Conservation (phyloP, 1,140 invertebrate species). For the Augochlora pura region DNA sequence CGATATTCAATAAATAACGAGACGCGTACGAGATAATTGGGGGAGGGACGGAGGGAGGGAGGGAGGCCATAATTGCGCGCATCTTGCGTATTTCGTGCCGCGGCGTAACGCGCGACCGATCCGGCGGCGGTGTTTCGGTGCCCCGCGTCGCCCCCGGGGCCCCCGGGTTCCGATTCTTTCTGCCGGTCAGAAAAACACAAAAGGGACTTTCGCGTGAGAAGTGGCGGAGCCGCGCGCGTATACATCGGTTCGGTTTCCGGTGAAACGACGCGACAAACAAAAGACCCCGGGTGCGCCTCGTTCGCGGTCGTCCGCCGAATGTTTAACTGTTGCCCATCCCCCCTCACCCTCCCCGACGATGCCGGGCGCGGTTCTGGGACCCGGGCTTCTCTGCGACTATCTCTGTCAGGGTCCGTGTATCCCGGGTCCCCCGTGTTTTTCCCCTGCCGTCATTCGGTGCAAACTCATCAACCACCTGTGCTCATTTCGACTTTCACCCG, state of each 20-base stretch:
- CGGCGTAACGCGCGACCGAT: slow-evolving; percentile 61
- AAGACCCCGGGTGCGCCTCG: slow-evolving; percentile 59
- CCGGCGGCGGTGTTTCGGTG: slow-evolving; percentile 73
- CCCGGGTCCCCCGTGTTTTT: slow-evolving; percentile 22
- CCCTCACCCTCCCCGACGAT: too few species aligned
- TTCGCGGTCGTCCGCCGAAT: slow-evolving; percentile 63
- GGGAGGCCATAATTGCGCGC: slow-evolving; percentile 73
- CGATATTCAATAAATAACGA: slow-evolving; percentile 75
- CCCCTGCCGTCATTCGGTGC: slow-evolving; percentile 62
- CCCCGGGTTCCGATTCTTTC: slow-evolving; percentile 42
- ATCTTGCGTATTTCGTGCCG: slow-evolving; percentile 71
- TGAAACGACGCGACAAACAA: slow-evolving; percentile 71
- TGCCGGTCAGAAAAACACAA: slow-evolving; percentile 56
- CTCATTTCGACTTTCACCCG: slow-evolving; percentile 60
- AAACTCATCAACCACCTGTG: slow-evolving; percentile 75
- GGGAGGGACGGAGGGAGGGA: too few species aligned
- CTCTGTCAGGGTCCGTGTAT: neutral
- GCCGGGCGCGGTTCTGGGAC: too few species aligned
- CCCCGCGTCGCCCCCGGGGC: slow-evolving; percentile 31
- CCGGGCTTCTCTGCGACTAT: neutral
- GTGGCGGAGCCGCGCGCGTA: too few species aligned
- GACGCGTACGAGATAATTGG: slow-evolving; percentile 77
- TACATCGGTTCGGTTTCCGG: slow-evolving; percentile 72
- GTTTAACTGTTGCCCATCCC: slow-evolving; percentile 59
- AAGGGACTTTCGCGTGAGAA: slow-evolving; percentile 67